Base-by-base conservation (phyloP, 2,888 invertebrate genomes). In the Eilema sororculum region DNA sequence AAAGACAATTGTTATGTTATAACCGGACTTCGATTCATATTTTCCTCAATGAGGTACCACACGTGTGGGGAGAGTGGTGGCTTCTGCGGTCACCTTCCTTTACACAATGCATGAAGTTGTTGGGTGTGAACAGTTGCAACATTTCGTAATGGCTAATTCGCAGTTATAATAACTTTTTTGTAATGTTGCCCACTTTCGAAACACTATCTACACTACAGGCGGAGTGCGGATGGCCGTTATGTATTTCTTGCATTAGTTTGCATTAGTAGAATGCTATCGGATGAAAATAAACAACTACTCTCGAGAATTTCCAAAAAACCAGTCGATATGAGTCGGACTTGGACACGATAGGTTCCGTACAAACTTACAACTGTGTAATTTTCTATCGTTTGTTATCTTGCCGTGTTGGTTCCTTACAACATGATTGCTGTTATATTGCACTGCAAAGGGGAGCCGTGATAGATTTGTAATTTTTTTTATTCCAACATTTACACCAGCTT, bases 141-240 rank as follows among this genome's bases (percentile, higher is more conserved):
- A 20, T 52, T 6, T 52, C 52, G 52, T 52, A 52, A 52, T 52
- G n/a, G n/a, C n/a, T 52, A n/a, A 52, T n/a, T 52, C 52, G n/a
- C 52, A n/a, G 52, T 52, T 52, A 52, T 52, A n/a, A 52, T n/a
- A 52, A 52, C 52, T 52, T 52, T 52, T n/a, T 52, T 52, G 52
- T 52, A 52, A 52, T n/a, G 52, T n/a, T 52, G 52, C n/a, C 52
- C 52, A 52, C 52, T 52, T 52, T 52, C 52, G 52, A 52, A 52
- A 52, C 52, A 20, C 52, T 52, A 52, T 52, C 52, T n/a, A 20
- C 41, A 6, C 6, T n/a, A n/a, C n/a, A 8, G 52, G 46, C 46
- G 41, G 16, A 4, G 41, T 6, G 20, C 52, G n/a, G 9, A n/a
- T 52, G 52, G 52, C 52, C 52, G 16, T n/a, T 52, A 52, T 52